These are phyloP conservation scores for Ammospiza maritima DNA, from an alignment of 2,797 vertebrate species.

Conservation along the genomic window DNA sequence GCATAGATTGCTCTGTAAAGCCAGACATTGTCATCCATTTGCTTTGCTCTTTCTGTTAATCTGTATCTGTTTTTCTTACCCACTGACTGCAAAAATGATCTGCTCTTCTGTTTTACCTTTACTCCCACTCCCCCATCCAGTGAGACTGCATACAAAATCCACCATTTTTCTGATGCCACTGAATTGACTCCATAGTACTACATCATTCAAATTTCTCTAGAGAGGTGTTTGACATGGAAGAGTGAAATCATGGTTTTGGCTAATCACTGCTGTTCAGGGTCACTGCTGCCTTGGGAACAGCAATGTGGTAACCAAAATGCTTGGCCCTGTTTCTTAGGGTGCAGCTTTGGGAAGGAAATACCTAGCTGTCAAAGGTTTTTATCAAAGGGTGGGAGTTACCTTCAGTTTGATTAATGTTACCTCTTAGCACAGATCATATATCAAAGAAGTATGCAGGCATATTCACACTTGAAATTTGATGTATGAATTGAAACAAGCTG, in stretches of 20 bases:
- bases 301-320: constrained; percentile 3
- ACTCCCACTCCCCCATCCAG: background rate
- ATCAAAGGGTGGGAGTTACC: constrained; percentile 25
- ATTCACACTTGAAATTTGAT: constrained; percentile 38
- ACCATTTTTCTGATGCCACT: background rate
- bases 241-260: constrained; percentile 49
- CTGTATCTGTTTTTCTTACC: background rate
- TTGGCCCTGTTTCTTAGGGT: background rate
- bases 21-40: background rate
- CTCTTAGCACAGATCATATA: constrained; percentile 27
- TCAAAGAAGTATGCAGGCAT: constrained; percentile 34
- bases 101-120: background rate
- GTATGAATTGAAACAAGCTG: constrained; percentile 31
- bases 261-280: constrained; percentile 27
- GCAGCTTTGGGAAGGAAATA: constrained; percentile 38
- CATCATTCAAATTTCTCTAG: constrained; percentile 14
- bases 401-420: constrained; percentile 54
- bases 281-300: constrained; percentile 6
- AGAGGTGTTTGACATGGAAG: constrained; percentile 15
- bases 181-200: constrained; percentile 19
- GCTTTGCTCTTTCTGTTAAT: constrained; percentile 16
- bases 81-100: background rate
- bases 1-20: background rate
- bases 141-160: background rate
- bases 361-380: constrained; percentile 31